phyloP scores from a whole-genome alignment of 2,888 invertebrate genomes.

The Augochlorella aurata region DNA sequence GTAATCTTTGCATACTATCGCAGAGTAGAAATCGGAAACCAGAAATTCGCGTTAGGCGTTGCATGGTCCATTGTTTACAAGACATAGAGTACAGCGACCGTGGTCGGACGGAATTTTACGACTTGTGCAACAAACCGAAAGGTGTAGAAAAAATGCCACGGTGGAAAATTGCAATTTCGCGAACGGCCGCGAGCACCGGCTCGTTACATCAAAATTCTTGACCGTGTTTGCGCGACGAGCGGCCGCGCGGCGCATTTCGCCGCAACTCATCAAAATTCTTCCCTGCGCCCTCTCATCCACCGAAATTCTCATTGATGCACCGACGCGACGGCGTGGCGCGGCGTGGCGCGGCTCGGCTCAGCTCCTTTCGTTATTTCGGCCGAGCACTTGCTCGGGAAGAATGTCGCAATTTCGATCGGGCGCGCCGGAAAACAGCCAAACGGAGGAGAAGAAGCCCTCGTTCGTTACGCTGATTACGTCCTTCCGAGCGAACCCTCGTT shows the following conservation, averaged over 20 bases:
- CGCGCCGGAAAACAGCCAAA: slow-evolving; percentile 26
- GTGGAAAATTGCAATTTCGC: slow-evolving; percentile 15
- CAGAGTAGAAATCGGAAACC: not conserved
- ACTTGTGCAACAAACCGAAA: not conserved
- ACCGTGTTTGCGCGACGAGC: slow-evolving; percentile 16
- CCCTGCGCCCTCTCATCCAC: slow-evolving; percentile 15
- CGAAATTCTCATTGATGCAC: slow-evolving; percentile 32
- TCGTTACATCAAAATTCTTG: slow-evolving; percentile 37
- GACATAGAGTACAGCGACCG: not conserved
- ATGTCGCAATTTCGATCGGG: slow-evolving; percentile 50
- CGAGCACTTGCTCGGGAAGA: slow-evolving; percentile 20
- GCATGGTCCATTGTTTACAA: not conserved
- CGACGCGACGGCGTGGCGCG: not conserved
- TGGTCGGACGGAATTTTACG: not conserved
- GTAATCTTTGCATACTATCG: no score
- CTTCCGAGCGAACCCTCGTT: slow-evolving; percentile 51
- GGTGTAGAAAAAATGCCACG: not conserved
- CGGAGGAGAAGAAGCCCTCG: slow-evolving; percentile 20
- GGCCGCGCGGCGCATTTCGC: slow-evolving; percentile 2
- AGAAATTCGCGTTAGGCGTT: not conserved
- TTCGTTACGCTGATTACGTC: slow-evolving; percentile 51
- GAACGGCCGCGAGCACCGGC: slow-evolving; percentile 14
- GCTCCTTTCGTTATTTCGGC: slow-evolving; percentile 19
- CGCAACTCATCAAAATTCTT: slow-evolving; percentile 49
- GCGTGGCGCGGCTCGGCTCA: not conserved